Conservation (phyloP, 2,113 vertebrate species). For the Callocephalon fimbriatum region DNA sequence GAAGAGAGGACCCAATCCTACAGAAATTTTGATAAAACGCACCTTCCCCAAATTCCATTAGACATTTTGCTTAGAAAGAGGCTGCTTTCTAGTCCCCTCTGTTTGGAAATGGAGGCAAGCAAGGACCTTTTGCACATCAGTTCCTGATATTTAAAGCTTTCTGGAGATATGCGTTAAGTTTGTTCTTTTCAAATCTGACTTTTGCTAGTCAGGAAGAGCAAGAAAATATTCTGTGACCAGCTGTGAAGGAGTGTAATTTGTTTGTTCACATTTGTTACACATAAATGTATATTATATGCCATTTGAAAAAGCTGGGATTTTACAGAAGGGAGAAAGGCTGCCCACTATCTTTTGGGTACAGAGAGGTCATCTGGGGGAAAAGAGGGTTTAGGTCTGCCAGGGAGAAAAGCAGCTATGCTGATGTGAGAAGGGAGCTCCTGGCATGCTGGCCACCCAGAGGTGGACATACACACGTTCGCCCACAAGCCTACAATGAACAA, state of each 20-base stretch:
- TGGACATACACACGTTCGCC: not conserved
- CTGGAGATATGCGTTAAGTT: not conserved
- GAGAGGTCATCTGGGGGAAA: not conserved
- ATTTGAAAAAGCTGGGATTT: not conserved
- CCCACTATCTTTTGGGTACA: not conserved
- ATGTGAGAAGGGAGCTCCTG: not conserved
- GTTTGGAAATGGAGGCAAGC: not conserved
- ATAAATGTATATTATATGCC: not conserved
- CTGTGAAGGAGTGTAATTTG: not conserved
- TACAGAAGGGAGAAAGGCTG: not conserved
- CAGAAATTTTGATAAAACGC: not conserved
- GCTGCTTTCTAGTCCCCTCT: not conserved
- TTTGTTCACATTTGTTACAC: not conserved
- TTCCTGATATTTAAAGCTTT: slow-evolving; percentile 7
- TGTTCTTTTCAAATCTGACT: slow-evolving; percentile 1
- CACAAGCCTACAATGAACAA: accelerated
- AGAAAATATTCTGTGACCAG: not conserved
- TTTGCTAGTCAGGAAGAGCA: not conserved
- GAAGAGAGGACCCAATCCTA: not conserved
- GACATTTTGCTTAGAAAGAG: not conserved
- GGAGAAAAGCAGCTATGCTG: not conserved
- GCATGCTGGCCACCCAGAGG: not conserved
- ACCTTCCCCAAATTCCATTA: not conserved
- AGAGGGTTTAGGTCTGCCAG: not conserved
- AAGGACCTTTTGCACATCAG: not conserved